A percentile compares a stretch with the other conserved stretches of the same genome.
Evolutionary conservation across 2,113 vertebrate genomes (phyloP).

Genomic region (Sebastes fasciatus): DNA sequence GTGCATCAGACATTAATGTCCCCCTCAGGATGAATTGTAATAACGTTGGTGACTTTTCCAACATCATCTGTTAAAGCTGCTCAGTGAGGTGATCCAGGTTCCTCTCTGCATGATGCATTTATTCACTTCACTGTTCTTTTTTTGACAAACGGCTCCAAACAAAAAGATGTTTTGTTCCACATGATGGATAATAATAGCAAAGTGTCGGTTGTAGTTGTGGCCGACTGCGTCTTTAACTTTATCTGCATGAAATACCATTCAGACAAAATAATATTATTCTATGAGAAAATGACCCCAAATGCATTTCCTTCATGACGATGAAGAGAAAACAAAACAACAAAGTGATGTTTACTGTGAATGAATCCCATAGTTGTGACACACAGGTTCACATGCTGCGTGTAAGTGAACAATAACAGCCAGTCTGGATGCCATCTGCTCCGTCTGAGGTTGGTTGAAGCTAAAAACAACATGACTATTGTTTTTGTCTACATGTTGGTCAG

Average conservation of each 20-base stretch:
- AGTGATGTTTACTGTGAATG: not conserved
- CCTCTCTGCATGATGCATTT: not conserved
- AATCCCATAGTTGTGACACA: not conserved
- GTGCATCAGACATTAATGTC: too few species aligned
- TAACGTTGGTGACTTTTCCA: too few species aligned
- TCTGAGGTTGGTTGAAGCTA: not conserved
- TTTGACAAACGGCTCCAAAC: not conserved
- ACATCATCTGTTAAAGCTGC: not conserved
- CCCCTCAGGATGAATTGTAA: too few species aligned
- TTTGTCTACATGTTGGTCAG: not conserved
- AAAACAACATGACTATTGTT: conserved; percentile 18
- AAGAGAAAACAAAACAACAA: not conserved
- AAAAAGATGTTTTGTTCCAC: not conserved
- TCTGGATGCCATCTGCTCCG: conserved; percentile 14
- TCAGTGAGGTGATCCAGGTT: not conserved
- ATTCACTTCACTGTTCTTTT: not conserved
- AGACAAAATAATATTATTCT: not conserved
- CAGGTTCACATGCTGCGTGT: conserved; percentile 1
- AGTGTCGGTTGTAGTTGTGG: not conserved
- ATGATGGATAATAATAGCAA: not conserved
- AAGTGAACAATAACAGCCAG: not conserved
- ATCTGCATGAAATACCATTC: not conserved
- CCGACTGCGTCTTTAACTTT: not conserved
- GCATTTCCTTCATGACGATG: not conserved
- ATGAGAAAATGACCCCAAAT: not conserved